Evolutionary conservation across 2,888 invertebrate genomes (phyloP).

Genomic region (Drosophila demipolita): DNA sequence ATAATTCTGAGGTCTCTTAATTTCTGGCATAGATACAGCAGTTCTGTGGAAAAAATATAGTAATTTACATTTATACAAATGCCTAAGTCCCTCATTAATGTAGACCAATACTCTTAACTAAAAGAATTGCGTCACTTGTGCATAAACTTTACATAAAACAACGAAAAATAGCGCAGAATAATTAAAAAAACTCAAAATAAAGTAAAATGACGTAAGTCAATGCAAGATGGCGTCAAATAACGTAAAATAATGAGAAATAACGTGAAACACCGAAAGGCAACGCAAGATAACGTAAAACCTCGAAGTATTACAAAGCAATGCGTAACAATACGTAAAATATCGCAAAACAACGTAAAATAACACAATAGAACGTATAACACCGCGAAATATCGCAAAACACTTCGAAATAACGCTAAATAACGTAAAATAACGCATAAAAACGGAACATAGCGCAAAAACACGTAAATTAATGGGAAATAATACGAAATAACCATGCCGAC

Average conservation of each 20-base stretch:
- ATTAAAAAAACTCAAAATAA: background rate
- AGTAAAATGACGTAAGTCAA: no score
- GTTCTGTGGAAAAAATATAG: background rate
- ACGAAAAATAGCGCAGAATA: background rate
- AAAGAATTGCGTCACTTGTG: no score
- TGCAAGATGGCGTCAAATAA: no score
- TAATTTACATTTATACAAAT: no score
- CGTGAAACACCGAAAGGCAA: background rate
- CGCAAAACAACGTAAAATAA: background rate
- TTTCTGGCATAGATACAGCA: background rate
- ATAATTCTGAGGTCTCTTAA: background rate
- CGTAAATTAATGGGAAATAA: background rate
- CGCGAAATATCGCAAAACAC: background rate
- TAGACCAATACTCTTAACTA: no score
- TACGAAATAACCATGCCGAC: slow-evolving; percentile 3
- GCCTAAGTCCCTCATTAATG: no score
- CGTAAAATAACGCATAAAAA: background rate
- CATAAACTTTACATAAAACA: no score
- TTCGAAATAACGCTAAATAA: background rate
- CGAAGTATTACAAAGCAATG: background rate
- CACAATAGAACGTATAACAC: background rate
- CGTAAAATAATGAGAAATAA: background rate
- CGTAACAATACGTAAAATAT: background rate
- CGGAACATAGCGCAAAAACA: background rate
- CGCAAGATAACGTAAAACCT: background rate